phyloP scores from a whole-genome alignment of 2,797 vertebrate species.

The Gobionotothen gibberifrons region DNA sequence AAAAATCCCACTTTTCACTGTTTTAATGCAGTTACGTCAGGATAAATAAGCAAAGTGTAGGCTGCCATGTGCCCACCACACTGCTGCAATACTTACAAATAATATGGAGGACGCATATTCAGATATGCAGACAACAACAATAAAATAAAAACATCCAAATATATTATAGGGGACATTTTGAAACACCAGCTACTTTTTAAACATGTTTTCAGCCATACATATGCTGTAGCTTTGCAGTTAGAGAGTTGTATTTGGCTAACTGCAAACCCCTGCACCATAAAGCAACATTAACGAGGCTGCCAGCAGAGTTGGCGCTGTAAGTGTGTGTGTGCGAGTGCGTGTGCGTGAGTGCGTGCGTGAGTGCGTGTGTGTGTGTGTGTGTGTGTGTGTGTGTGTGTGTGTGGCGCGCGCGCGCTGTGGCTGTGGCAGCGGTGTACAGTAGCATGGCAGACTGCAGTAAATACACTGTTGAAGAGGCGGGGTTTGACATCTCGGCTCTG shows the following conservation, averaged over 20 bases:
- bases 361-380: not conserved
- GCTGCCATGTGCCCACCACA: too few relatives aligned
- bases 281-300: constrained; percentile 64
- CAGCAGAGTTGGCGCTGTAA: constrained; percentile 59
- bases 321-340: constrained; percentile 3
- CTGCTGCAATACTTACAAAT: too few relatives aligned
- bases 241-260: constrained; percentile 34
- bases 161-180: not conserved
- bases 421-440: constrained; percentile 65
- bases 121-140: not conserved
- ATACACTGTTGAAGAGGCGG: constrained; percentile 81
- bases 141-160: not conserved
- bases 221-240: constrained; percentile 24
- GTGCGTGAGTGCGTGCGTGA: too few relatives aligned
- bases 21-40: too few relatives aligned
- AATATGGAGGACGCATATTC: too few relatives aligned
- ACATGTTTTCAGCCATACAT: not conserved
- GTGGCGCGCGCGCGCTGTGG: constrained; percentile 5
- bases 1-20: too few relatives aligned
- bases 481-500: constrained; percentile 81
- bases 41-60: too few relatives aligned
- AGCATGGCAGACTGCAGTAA: constrained; percentile 82
- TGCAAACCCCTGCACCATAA: constrained; percentile 62
- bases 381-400: not conserved
- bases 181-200: not conserved